Conservation (phyloP, 2,888 invertebrate species). For the Aphelenchoides bicaudatus region DNA sequence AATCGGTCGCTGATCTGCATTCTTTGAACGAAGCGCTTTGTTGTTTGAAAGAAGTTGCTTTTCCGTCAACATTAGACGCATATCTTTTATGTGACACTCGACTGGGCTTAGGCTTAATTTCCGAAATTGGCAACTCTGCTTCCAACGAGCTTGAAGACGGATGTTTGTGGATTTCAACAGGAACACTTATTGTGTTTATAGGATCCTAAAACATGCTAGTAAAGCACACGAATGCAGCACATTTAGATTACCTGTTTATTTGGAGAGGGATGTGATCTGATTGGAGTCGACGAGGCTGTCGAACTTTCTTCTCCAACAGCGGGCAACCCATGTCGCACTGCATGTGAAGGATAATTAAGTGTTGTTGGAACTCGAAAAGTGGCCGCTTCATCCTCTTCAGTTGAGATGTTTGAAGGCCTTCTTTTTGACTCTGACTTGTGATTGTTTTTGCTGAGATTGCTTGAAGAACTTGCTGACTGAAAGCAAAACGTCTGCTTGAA, state of each 20-base stretch:
- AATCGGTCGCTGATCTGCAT: constrained; percentile 10
- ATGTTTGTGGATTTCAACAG: constrained; percentile 1
- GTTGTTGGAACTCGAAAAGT: constrained; percentile 1
- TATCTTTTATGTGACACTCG: constrained; percentile 13
- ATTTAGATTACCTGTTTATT: not conserved
- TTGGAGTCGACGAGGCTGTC: constrained; percentile 23
- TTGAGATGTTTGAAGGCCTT: not conserved
- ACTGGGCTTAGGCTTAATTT: constrained; percentile 1
- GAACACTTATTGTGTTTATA: not conserved
- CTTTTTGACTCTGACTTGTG: no score
- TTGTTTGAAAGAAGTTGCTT: not conserved
- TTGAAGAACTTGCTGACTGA: constrained; percentile 4
- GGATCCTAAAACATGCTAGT: not conserved
- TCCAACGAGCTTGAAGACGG: constrained; percentile 11
- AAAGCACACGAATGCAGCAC: not conserved
- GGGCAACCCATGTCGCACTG: constrained; percentile 18
- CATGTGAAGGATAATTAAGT: constrained; percentile 25
- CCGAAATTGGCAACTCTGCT: no score
- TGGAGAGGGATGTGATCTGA: no score
- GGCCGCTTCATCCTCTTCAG: not conserved
- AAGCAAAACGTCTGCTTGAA: not conserved
- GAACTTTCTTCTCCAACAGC: constrained; percentile 31
- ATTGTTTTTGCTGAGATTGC: not conserved
- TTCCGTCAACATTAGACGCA: constrained; percentile 9
- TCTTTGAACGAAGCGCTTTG: constrained; percentile 8